A percentile compares a stretch with the other conserved stretches of the same genome.
Evolutionary conservation across 1,140 invertebrate genomes (phyloP).

Genomic region (Vollenhovia emeryi): DNA sequence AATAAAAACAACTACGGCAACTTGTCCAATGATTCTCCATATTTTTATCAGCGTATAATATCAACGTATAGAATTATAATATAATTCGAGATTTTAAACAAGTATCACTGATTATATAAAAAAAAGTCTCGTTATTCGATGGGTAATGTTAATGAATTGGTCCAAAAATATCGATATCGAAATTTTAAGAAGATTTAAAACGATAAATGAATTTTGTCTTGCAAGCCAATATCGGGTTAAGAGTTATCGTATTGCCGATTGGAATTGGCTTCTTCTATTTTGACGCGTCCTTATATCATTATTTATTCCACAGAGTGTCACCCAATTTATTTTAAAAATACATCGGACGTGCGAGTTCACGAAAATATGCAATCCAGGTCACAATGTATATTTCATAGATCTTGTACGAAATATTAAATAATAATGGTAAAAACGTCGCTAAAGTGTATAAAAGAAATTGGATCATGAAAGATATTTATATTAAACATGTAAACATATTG

Average conservation of each 20-base stretch:
- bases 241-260: not conserved
- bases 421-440: not conserved
- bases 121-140: not conserved
- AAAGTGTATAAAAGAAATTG: not conserved
- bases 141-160: not conserved
- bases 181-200: not conserved
- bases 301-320: constrained; percentile 15
- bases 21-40: not conserved
- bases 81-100: not conserved
- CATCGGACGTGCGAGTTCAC: not conserved
- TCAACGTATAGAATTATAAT: not conserved
- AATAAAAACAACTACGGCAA: not conserved
- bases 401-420: not conserved
- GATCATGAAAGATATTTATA: not conserved
- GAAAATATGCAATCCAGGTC: constrained; percentile 13
- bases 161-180: not conserved
- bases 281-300: constrained; percentile 2
- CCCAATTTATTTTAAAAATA: constrained; percentile 41
- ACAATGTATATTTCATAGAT: not conserved
- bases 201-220: constrained; percentile 11
- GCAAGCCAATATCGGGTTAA: constrained; percentile 9
- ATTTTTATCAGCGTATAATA: not conserved
- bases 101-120: not conserved
- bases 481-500: not conserved
- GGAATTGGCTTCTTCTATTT: constrained; percentile 19